Conservation (phyloP, 37 sponge, comb jelly and placozoan species). For the Tethya wilhelma region DNA sequence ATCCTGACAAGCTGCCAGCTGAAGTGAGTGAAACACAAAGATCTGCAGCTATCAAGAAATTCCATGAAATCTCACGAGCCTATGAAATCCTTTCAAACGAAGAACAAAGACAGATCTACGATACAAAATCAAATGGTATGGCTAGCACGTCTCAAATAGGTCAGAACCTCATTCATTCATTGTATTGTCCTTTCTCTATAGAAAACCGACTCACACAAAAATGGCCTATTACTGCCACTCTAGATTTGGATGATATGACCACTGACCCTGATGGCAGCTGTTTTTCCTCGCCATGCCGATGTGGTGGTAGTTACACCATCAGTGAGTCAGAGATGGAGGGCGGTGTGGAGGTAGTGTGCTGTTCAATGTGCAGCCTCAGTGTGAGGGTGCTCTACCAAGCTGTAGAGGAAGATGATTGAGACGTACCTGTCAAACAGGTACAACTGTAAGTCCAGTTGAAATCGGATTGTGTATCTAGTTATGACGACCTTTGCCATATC, state of each 20-base stretch:
- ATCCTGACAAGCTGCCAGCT: conserved; percentile 38
- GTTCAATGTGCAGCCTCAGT: conserved; percentile 45
- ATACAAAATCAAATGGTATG: conserved; percentile 28
- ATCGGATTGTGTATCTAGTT: no score
- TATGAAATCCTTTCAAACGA: conserved; percentile 25
- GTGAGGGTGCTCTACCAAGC: conserved; percentile 44
- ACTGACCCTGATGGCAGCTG: conserved; percentile 13
- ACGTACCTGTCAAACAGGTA: not conserved
- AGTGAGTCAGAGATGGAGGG: conserved; percentile 30
- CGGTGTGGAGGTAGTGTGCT: conserved; percentile 49
- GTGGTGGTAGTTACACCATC: conserved; percentile 53
- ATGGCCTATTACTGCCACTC: conserved; percentile 43
- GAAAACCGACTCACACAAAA: conserved; percentile 30
- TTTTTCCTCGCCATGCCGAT: conserved; percentile 38
- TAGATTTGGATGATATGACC: conserved; percentile 55
- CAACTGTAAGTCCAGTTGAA: no score
- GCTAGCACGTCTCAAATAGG: not conserved
- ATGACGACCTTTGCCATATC: no score
- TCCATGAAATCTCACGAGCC: conserved; percentile 28
- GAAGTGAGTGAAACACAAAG: conserved; percentile 19
- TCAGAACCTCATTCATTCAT: not conserved
- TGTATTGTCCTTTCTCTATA: not conserved
- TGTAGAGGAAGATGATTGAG: not conserved
- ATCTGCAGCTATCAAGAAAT: conserved; percentile 15
- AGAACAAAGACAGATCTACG: conserved; percentile 13